Base-by-base conservation (phyloP, 2,888 invertebrate genomes). In the Drosophila macrospina region DNA sequence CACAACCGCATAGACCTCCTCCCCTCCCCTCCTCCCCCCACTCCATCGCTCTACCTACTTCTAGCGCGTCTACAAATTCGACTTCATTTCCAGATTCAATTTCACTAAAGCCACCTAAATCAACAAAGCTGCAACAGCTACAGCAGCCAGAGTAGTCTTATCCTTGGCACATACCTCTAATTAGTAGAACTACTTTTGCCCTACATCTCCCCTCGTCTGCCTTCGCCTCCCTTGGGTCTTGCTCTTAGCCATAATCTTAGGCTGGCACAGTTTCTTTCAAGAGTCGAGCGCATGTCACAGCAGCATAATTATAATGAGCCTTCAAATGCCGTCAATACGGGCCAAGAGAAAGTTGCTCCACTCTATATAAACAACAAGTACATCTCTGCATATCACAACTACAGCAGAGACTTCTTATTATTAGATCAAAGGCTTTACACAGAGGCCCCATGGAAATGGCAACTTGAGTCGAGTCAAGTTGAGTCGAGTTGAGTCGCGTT, bases 231-330 rank as follows among this genome's bases (percentile, higher is more conserved):
- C 11, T 45, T 47, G 69, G 63, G 30, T 7, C 42, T 13, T 11
- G 11, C 51, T 37, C 52, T 62, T 44, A 32, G 44, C 7, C 56
- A n/a, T 11, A 47, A 74, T 50, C 55, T 69, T 69, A 11, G 20
- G 11, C 34, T 56, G 55, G 26, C 69, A 54, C 47, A 52, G 37
- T 50, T 64, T 48, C 60, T 47, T 54, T 56, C 41, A 20, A 68
- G 68, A 34, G 56, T 39, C n/a, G 24, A 15, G 39, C 57, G 28
- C 72, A 56, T 44, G 42, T 34, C 47, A 42, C 55, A 44, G 39
- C 13, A 28, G 56, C 20, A 55, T 70, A 74, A 51, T 70, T 70
- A 74, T 66, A 74, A 70, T 70, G 75, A 74, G 70, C 24, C 52
- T 24, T 54, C 36, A 57, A 50, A 42, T 59, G 54, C 54, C 55